Conservation (phyloP, 2,113 vertebrate species). For the Nicator chloris region DNA sequence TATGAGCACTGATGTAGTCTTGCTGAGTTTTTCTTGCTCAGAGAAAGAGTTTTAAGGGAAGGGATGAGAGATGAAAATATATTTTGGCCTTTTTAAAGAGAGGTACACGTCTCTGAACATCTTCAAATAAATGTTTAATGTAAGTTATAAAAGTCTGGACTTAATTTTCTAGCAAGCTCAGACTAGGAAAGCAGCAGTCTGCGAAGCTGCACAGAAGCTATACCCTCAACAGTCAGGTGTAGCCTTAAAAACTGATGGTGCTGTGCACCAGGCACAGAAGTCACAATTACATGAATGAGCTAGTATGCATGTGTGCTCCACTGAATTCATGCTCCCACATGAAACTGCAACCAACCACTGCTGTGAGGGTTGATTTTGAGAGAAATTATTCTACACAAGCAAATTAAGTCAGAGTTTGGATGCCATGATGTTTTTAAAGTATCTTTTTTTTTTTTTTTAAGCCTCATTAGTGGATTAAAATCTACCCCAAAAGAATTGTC, state of each 20-base stretch:
- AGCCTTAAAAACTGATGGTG: neutral
- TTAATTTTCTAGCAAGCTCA: neutral
- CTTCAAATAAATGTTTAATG: neutral
- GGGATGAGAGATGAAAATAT: rapidly evolving
- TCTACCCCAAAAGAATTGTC: neutral
- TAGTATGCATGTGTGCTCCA: neutral
- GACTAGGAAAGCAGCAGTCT: neutral
- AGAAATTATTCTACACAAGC: neutral
- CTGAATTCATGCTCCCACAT: neutral
- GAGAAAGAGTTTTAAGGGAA: neutral
- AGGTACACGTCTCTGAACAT: neutral
- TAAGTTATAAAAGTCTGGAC: neutral
- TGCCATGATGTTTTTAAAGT: neutral
- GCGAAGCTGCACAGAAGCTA: neutral
- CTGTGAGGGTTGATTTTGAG: neutral
- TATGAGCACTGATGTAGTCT: neutral
- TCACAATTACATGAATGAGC: neutral
- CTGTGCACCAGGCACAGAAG: neutral
- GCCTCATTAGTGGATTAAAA: neutral
- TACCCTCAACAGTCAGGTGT: neutral
- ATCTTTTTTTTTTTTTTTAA: neutral
- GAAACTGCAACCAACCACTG: too few relatives aligned
- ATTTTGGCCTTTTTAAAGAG: neutral
- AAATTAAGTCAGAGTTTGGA: neutral
- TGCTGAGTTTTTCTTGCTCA: neutral